These are phyloP conservation scores for Oedothorax gibbosus DNA, from an alignment of 1,140 invertebrate genomes.

Conservation along the genomic window DNA sequence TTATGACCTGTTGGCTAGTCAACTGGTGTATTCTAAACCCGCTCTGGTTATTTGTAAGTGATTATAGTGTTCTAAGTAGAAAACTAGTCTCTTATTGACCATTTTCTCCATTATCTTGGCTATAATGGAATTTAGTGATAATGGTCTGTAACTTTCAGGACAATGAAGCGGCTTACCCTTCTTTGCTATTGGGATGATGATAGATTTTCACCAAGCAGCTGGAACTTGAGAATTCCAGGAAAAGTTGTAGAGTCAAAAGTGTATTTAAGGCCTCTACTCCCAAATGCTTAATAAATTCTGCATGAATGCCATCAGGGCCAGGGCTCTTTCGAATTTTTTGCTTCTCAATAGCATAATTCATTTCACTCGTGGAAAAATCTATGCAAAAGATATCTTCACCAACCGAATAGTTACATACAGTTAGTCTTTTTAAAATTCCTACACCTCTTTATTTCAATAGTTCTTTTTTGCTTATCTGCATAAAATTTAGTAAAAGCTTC, in stretches of 20 bases:
- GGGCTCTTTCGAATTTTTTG: constrained; percentile 12
- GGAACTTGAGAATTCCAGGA: too few species aligned
- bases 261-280: too few species aligned
- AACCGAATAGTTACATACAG: too few species aligned
- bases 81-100: constrained; percentile 3
- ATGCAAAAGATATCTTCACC: background rate
- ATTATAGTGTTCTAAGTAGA: background rate
- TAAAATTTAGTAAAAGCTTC: too few species aligned
- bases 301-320: background rate
- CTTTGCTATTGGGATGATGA: background rate
- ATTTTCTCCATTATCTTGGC: constrained; percentile 27
- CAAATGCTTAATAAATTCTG: too few species aligned
- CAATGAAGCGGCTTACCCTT: background rate
- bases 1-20: constrained; percentile 30
- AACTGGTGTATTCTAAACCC: constrained; percentile 10
- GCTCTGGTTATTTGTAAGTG: constrained; percentile 5
- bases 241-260: too few species aligned
- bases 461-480: too few species aligned
- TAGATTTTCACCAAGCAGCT: too few species aligned
- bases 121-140: constrained; percentile 18
- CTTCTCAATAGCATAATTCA: constrained; percentile 7
- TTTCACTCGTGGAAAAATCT: background rate
- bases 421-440: too few species aligned
- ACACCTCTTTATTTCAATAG: too few species aligned
- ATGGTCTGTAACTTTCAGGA: constrained; percentile 14